Evolutionary conservation across 2,888 invertebrate species (phyloP).

Genomic region (Oscheius sp.): DNA sequence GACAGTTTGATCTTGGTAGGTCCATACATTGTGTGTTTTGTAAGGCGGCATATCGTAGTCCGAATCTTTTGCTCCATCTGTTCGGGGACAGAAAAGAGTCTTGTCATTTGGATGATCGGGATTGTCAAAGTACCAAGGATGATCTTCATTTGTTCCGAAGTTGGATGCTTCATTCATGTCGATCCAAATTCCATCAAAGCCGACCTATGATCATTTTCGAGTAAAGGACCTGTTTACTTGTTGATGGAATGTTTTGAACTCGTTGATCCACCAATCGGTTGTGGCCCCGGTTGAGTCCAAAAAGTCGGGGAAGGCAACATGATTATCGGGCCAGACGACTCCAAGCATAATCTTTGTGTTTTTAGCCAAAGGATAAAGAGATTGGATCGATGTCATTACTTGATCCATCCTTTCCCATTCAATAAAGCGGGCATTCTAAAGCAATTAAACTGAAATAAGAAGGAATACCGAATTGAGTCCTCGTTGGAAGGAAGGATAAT

Average conservation of each 20-base stretch:
- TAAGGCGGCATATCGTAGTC: slow-evolving; percentile 68
- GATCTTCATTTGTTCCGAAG: slow-evolving; percentile 45
- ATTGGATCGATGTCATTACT: slow-evolving; percentile 59
- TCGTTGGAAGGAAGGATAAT: slow-evolving; percentile 62
- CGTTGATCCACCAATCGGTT: slow-evolving; percentile 67
- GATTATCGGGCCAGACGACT: slow-evolving; percentile 68
- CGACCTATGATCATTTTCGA: slow-evolving; percentile 73
- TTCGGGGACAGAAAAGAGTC: slow-evolving; percentile 63
- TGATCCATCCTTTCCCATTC: slow-evolving; percentile 64
- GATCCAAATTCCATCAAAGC: slow-evolving; percentile 88
- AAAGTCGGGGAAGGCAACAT: slow-evolving; percentile 72
- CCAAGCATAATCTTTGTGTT: slow-evolving; percentile 65
- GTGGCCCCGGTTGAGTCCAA: slow-evolving; percentile 63
- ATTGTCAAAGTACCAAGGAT: slow-evolving; percentile 63
- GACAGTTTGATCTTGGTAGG: slow-evolving; percentile 35
- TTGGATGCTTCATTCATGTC: slow-evolving; percentile 86
- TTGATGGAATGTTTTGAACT: slow-evolving; percentile 61
- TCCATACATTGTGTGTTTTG: slow-evolving; percentile 62
- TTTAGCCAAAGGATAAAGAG: slow-evolving; percentile 64
- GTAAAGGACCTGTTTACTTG: slow-evolving; percentile 43
- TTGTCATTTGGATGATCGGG: slow-evolving; percentile 61
- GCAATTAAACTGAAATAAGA: background rate
- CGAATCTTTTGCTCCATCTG: slow-evolving; percentile 48
- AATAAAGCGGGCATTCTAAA: slow-evolving; percentile 62
- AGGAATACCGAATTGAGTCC: slow-evolving; percentile 45